Evolutionary conservation across 2,888 invertebrate species (phyloP), one percentile per base, ranked within the genome.

Genomic region (Phymatocera aterrima): DNA sequence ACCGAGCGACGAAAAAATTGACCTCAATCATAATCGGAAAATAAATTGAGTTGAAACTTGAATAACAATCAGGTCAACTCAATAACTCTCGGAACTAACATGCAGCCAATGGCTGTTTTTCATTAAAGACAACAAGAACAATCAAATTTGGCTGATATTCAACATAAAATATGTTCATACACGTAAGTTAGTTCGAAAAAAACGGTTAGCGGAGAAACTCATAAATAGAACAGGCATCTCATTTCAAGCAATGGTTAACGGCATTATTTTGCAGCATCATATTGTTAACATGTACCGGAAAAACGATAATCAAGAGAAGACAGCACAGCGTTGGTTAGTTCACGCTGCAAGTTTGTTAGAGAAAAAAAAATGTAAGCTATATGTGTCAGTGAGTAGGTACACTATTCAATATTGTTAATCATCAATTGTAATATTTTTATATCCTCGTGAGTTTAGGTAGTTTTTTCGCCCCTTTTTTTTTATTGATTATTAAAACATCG

Each of bases 301-400:
- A 34, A 18, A 34, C 21, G n/a, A 18, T 2, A 61, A 10, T 15
- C 34, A 34, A 18, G 37, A n/a, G 3, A 61, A 37, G n/a, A 37
- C 15, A 57, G 57, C 15, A 12, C 5, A 57, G 12, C 57, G 21
- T 28, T 15, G 10, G 68, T 68, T 68, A 68, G 68, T 43, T 43
- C n/a, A 68, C 43, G 6, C 15, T 24, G 24, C n/a, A 68, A 43
- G 40, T 65, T 10, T 37, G 28, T 65, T 68, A 43, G 12, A 24
- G 43, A 68, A 21, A 15, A 68, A 43, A 24, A 46, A 21, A 61
- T 43, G 10, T 43, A 54, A 43, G 68, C 68, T 68, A 68, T 68
- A 68, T 68, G 43, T 68, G 68, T 68, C 68, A 68, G 46, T 68
- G 68, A 68, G 68, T 68, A 40, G 15, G 68, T 43, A 68, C 68